Base-by-base conservation (phyloP, 2,888 invertebrate genomes). In the Tipula vernalis region DNA sequence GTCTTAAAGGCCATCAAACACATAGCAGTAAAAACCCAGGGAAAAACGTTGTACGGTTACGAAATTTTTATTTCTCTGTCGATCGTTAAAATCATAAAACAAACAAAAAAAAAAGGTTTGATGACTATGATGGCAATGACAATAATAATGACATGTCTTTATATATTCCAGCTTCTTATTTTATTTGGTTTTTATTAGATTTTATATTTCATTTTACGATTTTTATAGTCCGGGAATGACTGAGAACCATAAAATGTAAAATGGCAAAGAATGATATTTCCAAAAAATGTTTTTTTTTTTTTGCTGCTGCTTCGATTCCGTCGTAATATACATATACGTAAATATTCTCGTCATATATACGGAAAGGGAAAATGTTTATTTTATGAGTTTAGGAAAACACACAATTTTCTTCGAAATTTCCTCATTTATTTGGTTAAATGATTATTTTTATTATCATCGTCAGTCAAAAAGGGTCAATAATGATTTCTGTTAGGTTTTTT, bases 71-170 rank as follows among this genome's bases (percentile, higher is more conserved):
- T 71, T 13, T 71, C 71, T 71, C 4, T 71, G 10, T 71, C 71
- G 71, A 28, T 71, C 71, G 71, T 71, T 71, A 71, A 71, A 71
- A 28, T 71, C 71, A 10, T 71, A 71, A 71, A 71, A 71, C 71
- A 71, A 71, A 28, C n/a, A 28, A 28, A 28, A 71, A 28, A 44
- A 51, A 51, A 51, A 71, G 71, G 71, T 71, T 71, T 71, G 71
- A 71, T 71, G 71, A 28, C 71, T 71, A 71, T 71, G 71, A 71
- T 71, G 71, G 71, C 71, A 71, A 71, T 71, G 71, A 71, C 71
- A 71, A 71, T 71, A 71, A 71, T 71, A 71, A 71, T 71, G 71
- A 71, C 71, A 71, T 71, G 71, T 71, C 71, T 71, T 71, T 71
- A 71, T 71, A 28, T 71, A 71, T 71, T 28, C 28, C 28, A 71